Evolutionary conservation across 1,140 invertebrate species (phyloP), one percentile per base, ranked within the genome.

Genomic region (Luehdorfia chinensis): DNA sequence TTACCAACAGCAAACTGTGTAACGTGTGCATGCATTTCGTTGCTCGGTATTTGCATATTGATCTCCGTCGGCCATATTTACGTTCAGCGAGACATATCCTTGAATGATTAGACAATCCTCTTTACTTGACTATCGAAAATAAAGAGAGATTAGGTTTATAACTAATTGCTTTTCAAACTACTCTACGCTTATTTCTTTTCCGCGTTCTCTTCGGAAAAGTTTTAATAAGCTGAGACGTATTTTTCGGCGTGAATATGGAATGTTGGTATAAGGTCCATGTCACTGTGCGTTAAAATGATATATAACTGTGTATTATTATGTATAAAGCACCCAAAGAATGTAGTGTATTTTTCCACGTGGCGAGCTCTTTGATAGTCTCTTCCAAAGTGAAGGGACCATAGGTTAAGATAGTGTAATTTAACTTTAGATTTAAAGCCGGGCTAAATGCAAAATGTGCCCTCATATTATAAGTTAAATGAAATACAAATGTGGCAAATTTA

Each of bases 321-420:
- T 61, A 55, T 55, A 49, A 63, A 63, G 65, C 54, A 61, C 62
- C 65, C 56, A 59, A 55, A 63, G 39, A 57, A 32, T 45, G 47
- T 34, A 51, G 48, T 66, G 41, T 64, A 63, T 64, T 65, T 67
- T 62, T 56, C 16, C 50, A 63, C 53, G 60, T 57, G 58, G 56
- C 64, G 57, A 64, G 36, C 49, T 67, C 64, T 19, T 1, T n/a
- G n/a, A n/a, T n/a, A n/a, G 18, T 37, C 16, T 21, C 18, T 37
- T 37, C 18, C 1, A 4, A 0, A 15, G 16, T 34, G 16, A 19
- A 34, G 11, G 18, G 34, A 21, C 2, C 9, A 5, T 37, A 19
- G 18, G 1, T 12, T 37, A 37, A 37, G 15, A 19, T 37, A 37
- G 11, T 4, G n/a, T 18, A 19, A 21, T 9, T 12, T 21, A 3